A percentile compares a stretch with the other conserved stretches of the same genome.
Evolutionary conservation across 2,888 invertebrate genomes (phyloP).

Genomic region (Axea sp.): DNA sequence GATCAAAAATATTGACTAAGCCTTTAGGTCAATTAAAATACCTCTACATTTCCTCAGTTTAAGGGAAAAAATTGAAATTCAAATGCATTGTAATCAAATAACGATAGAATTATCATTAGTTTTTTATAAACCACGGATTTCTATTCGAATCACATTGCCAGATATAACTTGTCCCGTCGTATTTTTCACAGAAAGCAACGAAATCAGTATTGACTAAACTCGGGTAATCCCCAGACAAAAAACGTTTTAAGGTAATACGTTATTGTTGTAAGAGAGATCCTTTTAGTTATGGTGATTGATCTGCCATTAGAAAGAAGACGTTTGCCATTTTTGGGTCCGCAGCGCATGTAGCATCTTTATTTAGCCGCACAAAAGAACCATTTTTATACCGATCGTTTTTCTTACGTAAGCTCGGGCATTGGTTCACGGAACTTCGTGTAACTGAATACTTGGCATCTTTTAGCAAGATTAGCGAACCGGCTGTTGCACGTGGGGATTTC

Average conservation of each 20-base stretch:
- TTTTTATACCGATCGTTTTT: constrained; percentile 66
- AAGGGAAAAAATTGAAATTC: no score
- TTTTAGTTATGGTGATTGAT: constrained; percentile 68
- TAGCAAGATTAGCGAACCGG: constrained; percentile 69
- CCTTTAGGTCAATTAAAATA: no score
- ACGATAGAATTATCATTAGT: no score
- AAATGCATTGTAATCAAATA: no score
- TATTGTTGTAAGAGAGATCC: constrained; percentile 65
- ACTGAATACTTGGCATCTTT: constrained; percentile 70
- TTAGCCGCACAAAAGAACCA: constrained; percentile 63
- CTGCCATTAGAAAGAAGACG: constrained; percentile 62
- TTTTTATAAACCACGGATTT: no score
- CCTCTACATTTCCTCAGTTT: no score
- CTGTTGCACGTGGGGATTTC: constrained; percentile 44
- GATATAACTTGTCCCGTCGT: constrained; percentile 3
- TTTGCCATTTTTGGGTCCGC: constrained; percentile 64
- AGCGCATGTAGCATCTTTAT: constrained; percentile 61
- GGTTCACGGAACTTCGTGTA: constrained; percentile 63
- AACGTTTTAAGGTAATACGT: constrained; percentile 56
- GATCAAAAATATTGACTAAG: no score
- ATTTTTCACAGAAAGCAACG: constrained; percentile 35
- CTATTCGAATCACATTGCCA: no score
- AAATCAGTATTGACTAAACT: constrained; percentile 48
- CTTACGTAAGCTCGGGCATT: constrained; percentile 47
- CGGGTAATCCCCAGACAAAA: constrained; percentile 52